phyloP scores from a whole-genome alignment of 2,888 invertebrate genomes.

The Melinaea marsaeus region DNA sequence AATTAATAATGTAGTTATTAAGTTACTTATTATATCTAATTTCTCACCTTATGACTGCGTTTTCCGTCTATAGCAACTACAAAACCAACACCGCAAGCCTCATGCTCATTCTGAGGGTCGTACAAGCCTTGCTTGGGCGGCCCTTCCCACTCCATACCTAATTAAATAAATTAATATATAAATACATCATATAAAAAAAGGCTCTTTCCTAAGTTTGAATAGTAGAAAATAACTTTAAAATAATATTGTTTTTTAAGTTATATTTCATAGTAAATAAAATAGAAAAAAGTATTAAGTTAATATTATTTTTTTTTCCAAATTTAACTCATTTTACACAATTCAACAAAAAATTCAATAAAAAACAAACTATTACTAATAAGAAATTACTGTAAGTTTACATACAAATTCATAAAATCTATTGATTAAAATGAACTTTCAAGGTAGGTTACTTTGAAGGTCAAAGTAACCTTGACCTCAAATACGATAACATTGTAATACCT shows the following conservation, averaged over 20 bases:
- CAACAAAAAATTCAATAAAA: too few species aligned
- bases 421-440: background rate
- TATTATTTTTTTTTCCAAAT: too few species aligned
- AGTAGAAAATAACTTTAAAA: background rate
- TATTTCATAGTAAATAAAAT: too few species aligned
- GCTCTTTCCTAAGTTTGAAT: background rate
- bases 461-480: conserved; percentile 1
- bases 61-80: conserved; percentile 98
- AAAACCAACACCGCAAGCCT: conserved; percentile 99
- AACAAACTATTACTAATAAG: too few species aligned
- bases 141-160: conserved; percentile 87
- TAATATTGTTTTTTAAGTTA: too few species aligned
- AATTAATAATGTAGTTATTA: background rate
- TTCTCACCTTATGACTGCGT: conserved; percentile 89
- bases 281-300: too few species aligned
- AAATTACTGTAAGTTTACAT: too few species aligned
- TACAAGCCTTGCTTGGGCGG: conserved; percentile 95
- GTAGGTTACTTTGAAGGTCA: background rate
- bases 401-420: background rate
- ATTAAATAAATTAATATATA: background rate
- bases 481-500: background rate
- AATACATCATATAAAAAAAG: background rate
- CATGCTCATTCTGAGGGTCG: conserved; percentile 96
- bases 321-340: too few species aligned
- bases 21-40: background rate